phyloP scores from a whole-genome alignment of 1,140 invertebrate species.

The Bombus confusus region DNA sequence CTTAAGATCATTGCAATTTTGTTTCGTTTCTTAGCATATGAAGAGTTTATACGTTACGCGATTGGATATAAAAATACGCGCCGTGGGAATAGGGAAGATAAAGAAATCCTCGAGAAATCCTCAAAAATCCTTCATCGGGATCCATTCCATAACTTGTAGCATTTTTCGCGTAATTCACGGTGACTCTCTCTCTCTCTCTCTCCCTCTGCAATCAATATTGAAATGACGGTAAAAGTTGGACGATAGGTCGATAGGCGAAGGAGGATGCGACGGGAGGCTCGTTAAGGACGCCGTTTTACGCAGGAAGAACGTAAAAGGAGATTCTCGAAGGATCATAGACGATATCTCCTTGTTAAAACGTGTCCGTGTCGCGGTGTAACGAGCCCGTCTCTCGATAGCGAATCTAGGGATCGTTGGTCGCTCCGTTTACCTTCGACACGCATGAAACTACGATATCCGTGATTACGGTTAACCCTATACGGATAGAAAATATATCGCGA shows the following conservation, averaged over 20 bases:
- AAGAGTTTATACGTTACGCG: no score
- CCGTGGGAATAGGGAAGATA: no score
- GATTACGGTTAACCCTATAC: slow-evolving; percentile 32
- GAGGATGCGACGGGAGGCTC: slow-evolving; percentile 11
- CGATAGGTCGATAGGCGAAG: not conserved
- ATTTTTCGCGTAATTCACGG: not conserved
- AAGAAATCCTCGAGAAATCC: no score
- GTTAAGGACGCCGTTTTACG: slow-evolving; percentile 41
- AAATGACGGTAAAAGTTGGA: not conserved
- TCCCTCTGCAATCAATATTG: slow-evolving; percentile 1
- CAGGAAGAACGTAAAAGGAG: slow-evolving; percentile 54
- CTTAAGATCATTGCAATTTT: no score
- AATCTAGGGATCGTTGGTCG: slow-evolving; percentile 50
- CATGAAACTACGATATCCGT: slow-evolving; percentile 15
- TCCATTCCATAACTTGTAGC: not conserved
- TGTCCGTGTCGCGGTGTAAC: slow-evolving; percentile 56
- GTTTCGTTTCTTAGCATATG: no score
- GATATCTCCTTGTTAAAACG: slow-evolving; percentile 63
- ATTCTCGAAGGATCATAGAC: slow-evolving; percentile 42
- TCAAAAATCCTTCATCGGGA: no score
- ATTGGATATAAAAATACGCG: no score
- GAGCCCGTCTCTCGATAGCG: slow-evolving; percentile 46
- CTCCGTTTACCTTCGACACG: slow-evolving; percentile 36
- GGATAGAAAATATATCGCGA: slow-evolving; percentile 13
- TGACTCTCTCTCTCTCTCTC: no score